phyloP scores from a whole-genome alignment of 2,113 vertebrate species.

The Lethenteron reissneri region DNA sequence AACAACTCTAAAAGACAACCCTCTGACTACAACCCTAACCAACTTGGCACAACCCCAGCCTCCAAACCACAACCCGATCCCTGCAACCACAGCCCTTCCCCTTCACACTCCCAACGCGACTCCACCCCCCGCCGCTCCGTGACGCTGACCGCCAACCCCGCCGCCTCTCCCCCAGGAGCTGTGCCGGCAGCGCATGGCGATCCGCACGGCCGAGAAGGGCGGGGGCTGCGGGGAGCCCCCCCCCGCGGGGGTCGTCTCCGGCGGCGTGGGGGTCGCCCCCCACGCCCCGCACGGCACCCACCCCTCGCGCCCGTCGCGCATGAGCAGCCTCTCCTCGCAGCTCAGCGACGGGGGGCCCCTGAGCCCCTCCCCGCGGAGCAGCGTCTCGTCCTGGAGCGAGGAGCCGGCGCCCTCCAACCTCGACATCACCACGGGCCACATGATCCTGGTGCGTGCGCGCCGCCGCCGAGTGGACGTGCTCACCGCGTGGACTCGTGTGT shows the following conservation, averaged over 20 bases:
- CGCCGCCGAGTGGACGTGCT: too few species aligned
- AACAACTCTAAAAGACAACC: too few species aligned
- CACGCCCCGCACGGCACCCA: slow-evolving; percentile 10
- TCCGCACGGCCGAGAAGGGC: slow-evolving; percentile 29
- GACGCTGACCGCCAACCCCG: too few species aligned
- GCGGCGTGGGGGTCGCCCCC: too few species aligned
- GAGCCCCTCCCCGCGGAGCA: slow-evolving; percentile 64
- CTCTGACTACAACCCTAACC: too few species aligned
- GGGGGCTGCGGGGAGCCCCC: not conserved
- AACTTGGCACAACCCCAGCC: too few species aligned
- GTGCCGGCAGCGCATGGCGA: slow-evolving; percentile 77
- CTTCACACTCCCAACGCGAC: too few species aligned
- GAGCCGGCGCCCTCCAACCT: slow-evolving; percentile 75
- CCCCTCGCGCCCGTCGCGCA: slow-evolving; percentile 43
- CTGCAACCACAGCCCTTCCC: too few species aligned
- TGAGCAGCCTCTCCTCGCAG: slow-evolving; percentile 75
- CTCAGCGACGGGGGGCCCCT: slow-evolving; percentile 60
- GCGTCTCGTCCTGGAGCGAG: slow-evolving; percentile 79
- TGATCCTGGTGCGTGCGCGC: slow-evolving; percentile 54
- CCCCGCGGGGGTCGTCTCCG: too few species aligned
- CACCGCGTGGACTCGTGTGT: too few species aligned
- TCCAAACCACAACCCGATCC: too few species aligned
- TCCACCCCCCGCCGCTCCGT: too few species aligned
- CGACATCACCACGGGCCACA: slow-evolving; percentile 97
- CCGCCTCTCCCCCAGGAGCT: slow-evolving; percentile 35